phyloP scores from a whole-genome alignment of 1,140 invertebrate genomes.

The Micrasema longulum region DNA sequence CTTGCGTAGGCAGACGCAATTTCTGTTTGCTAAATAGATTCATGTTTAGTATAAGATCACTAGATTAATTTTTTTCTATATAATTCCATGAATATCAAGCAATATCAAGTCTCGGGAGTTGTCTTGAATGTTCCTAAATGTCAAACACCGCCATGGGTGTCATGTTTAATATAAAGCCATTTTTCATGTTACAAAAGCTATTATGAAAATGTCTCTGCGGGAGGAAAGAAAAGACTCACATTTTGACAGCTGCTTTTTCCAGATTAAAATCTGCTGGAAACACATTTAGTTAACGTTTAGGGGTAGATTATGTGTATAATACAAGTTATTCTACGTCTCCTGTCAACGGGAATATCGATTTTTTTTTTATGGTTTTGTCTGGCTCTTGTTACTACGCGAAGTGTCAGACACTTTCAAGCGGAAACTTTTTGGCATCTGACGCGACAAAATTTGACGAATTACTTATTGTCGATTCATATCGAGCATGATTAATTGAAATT shows the following conservation, averaged over 20 bases:
- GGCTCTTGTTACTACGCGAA: no score
- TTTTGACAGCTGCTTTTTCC: conserved; percentile 18
- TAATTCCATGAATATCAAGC: conserved; percentile 4
- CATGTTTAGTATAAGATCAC: no score
- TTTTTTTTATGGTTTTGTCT: background rate
- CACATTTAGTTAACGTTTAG: background rate
- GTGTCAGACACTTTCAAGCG: no score
- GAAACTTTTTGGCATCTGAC: no score
- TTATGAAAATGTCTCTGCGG: conserved; percentile 27
- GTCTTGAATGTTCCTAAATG: background rate
- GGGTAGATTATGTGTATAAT: background rate
- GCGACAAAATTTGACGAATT: no score
- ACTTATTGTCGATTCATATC: no score
- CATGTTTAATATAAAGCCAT: conserved; percentile 16
- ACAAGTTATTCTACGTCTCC: background rate
- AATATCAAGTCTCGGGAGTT: conserved; percentile 2
- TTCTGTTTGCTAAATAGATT: no score
- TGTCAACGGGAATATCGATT: background rate
- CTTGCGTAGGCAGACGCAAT: no score
- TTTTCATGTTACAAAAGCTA: conserved; percentile 31
- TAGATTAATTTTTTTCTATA: background rate
- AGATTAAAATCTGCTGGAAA: conserved; percentile 18
- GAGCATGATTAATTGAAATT: no score
- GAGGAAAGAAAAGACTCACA: background rate
- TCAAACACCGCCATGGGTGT: conserved; percentile 7